Conservation (phyloP, 2,888 invertebrate genomes). For the Anagyrus pseudococci region DNA sequence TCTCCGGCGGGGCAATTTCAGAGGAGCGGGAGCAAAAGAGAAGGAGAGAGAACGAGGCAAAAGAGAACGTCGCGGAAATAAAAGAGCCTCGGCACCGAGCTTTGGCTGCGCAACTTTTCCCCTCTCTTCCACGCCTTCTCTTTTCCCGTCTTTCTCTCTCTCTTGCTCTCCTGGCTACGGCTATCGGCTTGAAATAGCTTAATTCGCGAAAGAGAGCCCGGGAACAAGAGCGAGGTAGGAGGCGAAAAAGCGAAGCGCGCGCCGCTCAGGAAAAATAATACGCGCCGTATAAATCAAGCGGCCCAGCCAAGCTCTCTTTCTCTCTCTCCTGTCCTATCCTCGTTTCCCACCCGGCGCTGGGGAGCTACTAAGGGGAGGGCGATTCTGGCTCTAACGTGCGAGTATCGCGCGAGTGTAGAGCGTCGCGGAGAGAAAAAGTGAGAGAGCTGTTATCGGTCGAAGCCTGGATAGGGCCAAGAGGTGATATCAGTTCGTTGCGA, state of each 20-base stretch:
- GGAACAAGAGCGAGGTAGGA: neutral
- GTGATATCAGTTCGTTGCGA: no score
- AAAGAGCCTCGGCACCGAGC: no score
- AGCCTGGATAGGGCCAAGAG: no score
- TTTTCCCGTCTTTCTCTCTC: neutral
- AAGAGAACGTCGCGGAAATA: no score
- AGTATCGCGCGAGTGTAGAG: neutral
- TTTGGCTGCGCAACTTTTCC: neutral
- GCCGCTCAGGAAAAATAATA: conserved; percentile 29
- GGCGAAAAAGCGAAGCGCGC: no score
- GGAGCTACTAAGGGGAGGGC: conserved; percentile 1
- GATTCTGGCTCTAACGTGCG: neutral
- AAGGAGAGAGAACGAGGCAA: no score
- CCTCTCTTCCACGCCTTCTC: neutral
- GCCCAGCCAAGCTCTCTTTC: neutral
- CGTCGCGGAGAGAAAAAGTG: neutral
- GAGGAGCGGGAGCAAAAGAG: no score
- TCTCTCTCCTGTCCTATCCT: no score
- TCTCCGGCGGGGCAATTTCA: no score
- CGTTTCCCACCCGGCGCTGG: no score
- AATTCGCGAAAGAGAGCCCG: conserved; percentile 23
- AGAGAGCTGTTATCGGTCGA: no score
- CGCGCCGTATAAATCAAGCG: conserved; percentile 33
- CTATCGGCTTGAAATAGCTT: conserved; percentile 25
- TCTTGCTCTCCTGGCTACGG: neutral